phyloP scores from a whole-genome alignment of 2,797 vertebrate species.

The Cyclura pinguis region DNA sequence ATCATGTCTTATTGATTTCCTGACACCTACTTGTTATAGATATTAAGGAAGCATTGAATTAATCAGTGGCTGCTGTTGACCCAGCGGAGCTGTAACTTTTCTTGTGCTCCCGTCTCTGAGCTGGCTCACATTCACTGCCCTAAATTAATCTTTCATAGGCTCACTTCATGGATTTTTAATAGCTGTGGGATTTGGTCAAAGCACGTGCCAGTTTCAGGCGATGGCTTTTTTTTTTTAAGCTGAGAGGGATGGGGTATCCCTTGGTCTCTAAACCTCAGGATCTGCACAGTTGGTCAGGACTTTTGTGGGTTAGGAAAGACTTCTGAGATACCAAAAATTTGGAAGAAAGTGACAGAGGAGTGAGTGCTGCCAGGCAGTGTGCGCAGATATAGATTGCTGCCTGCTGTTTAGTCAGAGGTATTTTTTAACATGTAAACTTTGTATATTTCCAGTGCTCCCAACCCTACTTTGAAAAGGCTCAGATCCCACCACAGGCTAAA shows the following conservation, averaged over 20 bases:
- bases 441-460: background rate
- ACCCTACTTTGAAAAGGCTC: background rate
- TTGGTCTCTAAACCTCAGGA: background rate
- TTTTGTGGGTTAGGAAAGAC: background rate
- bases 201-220: background rate
- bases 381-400: background rate
- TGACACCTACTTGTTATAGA: background rate
- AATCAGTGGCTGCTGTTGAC: slow-evolving; percentile 10
- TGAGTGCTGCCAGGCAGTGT: background rate
- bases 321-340: background rate
- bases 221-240: fast-evolving
- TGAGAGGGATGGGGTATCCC: background rate
- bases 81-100: slow-evolving; percentile 9
- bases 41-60: slow-evolving; percentile 26
- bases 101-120: background rate
- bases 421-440: background rate
- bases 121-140: slow-evolving; percentile 27
- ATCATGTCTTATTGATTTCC: background rate
- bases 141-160: slow-evolving; percentile 37
- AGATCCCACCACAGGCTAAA: background rate
- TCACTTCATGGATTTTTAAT: slow-evolving; percentile 16
- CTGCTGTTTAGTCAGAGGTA: background rate
- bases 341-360: background rate
- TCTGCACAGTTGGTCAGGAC: background rate
- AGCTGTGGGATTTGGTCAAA: slow-evolving; percentile 3